These are phyloP conservation scores for Lota lota DNA, from an alignment of 2,113 vertebrate species.

Conservation along the genomic window DNA sequence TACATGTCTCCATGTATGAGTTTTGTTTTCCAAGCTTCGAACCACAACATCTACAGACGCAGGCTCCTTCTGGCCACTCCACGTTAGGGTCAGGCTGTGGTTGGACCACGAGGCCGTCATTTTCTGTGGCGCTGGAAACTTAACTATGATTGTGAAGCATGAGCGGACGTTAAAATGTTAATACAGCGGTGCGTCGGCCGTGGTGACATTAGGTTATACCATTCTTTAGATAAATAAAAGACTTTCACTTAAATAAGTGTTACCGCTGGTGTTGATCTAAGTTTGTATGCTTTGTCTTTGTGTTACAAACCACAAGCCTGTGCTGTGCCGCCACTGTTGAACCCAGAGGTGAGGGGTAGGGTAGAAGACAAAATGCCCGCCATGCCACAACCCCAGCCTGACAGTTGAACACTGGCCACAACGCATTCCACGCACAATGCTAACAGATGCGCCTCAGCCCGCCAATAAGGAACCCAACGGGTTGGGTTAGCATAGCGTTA, in stretches of 20 bases:
- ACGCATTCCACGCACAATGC: no score
- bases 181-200: neutral
- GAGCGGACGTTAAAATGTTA: neutral
- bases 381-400: no score
- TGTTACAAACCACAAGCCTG: no score
- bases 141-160: constrained; percentile 50
- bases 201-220: neutral
- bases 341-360: no score
- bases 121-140: constrained; percentile 46
- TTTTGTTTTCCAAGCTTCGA: neutral
- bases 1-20: constrained; percentile 46
- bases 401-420: no score
- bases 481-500: constrained; percentile 18
- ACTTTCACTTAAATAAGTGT: neutral
- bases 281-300: neutral
- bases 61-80: constrained; percentile 15
- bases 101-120: constrained; percentile 39
- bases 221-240: neutral
- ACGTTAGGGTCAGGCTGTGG: constrained; percentile 43
- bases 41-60: constrained; percentile 49
- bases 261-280: neutral
- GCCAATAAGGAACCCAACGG: no score
- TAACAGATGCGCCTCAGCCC: no score
- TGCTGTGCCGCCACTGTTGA: no score
- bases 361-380: no score